These are phyloP conservation scores for Polydrusus tereticollis DNA, from an alignment of 2,888 invertebrate genomes.

Conservation along the genomic window DNA sequence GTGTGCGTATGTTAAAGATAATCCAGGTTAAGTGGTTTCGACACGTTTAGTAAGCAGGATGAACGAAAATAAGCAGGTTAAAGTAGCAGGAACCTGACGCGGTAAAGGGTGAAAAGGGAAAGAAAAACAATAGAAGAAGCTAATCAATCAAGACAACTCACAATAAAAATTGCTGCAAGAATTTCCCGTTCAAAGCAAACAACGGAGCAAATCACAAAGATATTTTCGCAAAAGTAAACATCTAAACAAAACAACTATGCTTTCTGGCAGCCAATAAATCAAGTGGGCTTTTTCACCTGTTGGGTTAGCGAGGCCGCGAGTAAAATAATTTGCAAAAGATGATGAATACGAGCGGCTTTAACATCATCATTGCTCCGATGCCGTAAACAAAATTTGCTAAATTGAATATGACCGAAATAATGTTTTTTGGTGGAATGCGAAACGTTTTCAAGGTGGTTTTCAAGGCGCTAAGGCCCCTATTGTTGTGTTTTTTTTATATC, in stretches of 20 bases:
- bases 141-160: too few species aligned
- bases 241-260: conserved; percentile 9
- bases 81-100: too few species aligned
- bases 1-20: too few species aligned
- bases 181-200: neutral
- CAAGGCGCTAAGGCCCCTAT: neutral
- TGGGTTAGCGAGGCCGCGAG: conserved; percentile 9
- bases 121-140: too few species aligned
- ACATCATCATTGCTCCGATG: conserved; percentile 8
- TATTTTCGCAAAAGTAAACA: conserved; percentile 6
- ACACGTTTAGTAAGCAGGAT: too few species aligned
- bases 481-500: too few species aligned
- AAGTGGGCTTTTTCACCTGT: conserved; percentile 21
- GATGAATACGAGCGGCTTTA: conserved; percentile 24
- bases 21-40: too few species aligned
- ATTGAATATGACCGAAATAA: conserved; percentile 31
- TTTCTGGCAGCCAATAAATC: conserved; percentile 18
- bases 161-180: too few species aligned
- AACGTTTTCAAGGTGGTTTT: conserved; percentile 1
- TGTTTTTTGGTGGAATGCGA: conserved; percentile 12
- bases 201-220: conserved; percentile 2
- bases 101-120: too few species aligned
- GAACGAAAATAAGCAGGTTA: too few species aligned
- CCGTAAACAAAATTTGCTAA: conserved; percentile 33
- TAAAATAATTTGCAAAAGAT: conserved; percentile 29